Evolutionary conservation across 1,140 invertebrate genomes (phyloP), one percentile per base, ranked within the genome.

Genomic region (Branchinecta lynchi): DNA sequence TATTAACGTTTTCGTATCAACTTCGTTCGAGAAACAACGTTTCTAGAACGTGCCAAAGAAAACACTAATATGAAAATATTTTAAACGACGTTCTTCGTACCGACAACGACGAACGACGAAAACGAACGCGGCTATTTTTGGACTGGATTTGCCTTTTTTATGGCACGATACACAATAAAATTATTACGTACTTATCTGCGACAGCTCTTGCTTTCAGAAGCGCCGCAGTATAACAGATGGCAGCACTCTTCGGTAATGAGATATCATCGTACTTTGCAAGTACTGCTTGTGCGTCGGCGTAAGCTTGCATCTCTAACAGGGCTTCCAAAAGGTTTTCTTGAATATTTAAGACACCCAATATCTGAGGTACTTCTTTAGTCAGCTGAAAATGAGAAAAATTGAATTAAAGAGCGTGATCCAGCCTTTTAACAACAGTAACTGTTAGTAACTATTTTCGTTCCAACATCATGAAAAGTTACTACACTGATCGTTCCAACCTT

Each of bases 261-360:
- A 94, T 93, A 78, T 98, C 96, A 80, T 98, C 96, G 79, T 96
- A 96, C 80, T 96, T 93, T 12, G 95, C 92, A 73, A 98, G 79
- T 46, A 98, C 90, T 65, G 93, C 92, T 81, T 98, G 92, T 44
- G 92, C 93, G 81, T 98, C 96, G 32, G 94, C 92, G 79, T 97
- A 98, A 0, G 92, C 90, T 79, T 96, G 92, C 85, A 95, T 89
- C 82, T 98, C 94, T 69, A 99, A 79, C 69, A 98, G 80, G 17
- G 88, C 90, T 82, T 99, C 96, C 76, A 98, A 92, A 65, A 99
- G 81, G 82, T 98, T 99, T 81, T 99, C 96, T 79, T 98, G 96
- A 68, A 97, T 92, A 77, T 95, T 93, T 70, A 98, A 84, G 46
- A 95, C 88, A 79, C 92, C 94, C 86, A 97, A 89, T 74, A 95